Evolutionary conservation across 1,140 invertebrate species (phyloP), one percentile per base, ranked within the genome.

Genomic region (Drosophila kanapiae): DNA sequence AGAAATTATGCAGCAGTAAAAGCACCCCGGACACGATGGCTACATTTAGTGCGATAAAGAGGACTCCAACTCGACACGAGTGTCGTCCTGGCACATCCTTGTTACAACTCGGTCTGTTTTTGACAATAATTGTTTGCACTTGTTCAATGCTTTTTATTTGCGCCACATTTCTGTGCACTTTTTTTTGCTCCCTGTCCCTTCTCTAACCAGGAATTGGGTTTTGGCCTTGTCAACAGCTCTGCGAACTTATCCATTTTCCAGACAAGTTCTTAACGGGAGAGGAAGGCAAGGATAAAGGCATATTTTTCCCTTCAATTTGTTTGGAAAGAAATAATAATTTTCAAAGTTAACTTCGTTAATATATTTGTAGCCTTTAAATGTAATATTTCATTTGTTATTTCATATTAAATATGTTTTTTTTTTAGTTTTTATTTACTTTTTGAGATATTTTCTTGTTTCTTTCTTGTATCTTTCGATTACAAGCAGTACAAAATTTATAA

Each of bases 51-150:
- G 18, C 62, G 63, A 61, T 58, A 72, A 72, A 40, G 42, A 71
- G 68, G 53, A 51, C 67, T 37, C 45, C 38, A 64, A 68, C 81
- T 75, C 60, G 72, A 71, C 47, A 62, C 35, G 40, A 54, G 29
- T 18, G 62, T 48, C 74, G 69, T 74, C 68, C 68, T 49, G 63
- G 45, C 47, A 60, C 70, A 61, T 56, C 49, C 57, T 62, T 75
- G 48, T 74, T 42, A 62, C 54, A 69, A 18, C 43, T 33, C 35
- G 29, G 40, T 70, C 64, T 87, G 80, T 75, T 61, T 83, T 83
- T 88, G 83, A 84, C 84, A 88, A 88, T 88, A 80, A 87, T 84
- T 88, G 80, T 81, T 88, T 75, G 80, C 57, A 61, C 65, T 60
- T 75, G 78, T 51, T 72, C 67, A 51, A 72, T 72, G 77, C 72